phyloP scores from a whole-genome alignment of 2,888 invertebrate genomes.

The Brenthis hecate region DNA sequence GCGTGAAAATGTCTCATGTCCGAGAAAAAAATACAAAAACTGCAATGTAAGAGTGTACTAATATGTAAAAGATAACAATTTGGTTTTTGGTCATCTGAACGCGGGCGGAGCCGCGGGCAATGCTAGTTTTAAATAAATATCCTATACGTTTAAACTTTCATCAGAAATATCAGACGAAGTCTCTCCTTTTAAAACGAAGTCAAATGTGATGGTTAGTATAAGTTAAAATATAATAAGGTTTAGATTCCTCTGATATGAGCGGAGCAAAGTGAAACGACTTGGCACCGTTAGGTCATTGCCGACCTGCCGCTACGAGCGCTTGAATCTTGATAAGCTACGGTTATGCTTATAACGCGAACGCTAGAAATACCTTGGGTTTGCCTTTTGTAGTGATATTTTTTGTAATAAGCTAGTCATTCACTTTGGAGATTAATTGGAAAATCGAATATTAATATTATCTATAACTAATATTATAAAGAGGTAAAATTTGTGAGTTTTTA shows the following conservation, averaged over 20 bases:
- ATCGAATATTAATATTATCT: background rate
- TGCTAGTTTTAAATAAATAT: too few relatives aligned
- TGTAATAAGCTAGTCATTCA: background rate
- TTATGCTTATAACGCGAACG: constrained; percentile 16
- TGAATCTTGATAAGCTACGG: constrained; percentile 31
- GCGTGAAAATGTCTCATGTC: too few relatives aligned
- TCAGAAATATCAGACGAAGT: background rate
- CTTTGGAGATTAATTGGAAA: background rate
- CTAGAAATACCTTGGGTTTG: constrained; percentile 11
- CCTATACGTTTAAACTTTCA: too few relatives aligned
- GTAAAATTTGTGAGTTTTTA: too few relatives aligned
- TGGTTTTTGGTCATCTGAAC: too few relatives aligned
- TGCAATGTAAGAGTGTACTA: too few relatives aligned
- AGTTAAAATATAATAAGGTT: constrained; percentile 8
- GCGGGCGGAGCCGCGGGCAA: too few relatives aligned
- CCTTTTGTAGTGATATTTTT: background rate
- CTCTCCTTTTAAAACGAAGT: background rate
- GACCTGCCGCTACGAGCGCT: constrained; percentile 23
- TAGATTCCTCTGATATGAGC: constrained; percentile 8
- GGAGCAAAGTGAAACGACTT: constrained; percentile 20
- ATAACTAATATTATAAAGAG: too few relatives aligned
- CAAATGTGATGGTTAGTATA: constrained; percentile 1
- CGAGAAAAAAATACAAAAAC: too few relatives aligned
- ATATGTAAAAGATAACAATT: too few relatives aligned
- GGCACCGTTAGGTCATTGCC: constrained; percentile 31